These are phyloP conservation scores for Leptoteleia sp. DNA, from an alignment of 1,140 invertebrate genomes.

Conservation along the genomic window DNA sequence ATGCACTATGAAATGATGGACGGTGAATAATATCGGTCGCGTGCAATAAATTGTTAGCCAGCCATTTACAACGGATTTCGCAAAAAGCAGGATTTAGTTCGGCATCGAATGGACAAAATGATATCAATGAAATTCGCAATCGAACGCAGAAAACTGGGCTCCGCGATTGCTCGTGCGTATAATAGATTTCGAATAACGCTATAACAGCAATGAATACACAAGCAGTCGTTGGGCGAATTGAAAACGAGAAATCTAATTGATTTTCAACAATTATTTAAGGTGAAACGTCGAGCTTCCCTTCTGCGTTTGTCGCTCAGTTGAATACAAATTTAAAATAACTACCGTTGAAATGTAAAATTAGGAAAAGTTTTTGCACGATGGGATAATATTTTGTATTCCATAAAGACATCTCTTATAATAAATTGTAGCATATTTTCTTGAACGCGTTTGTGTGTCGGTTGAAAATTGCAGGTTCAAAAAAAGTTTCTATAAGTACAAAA, in stretches of 20 bases:
- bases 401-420: no score
- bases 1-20: constrained; percentile 36
- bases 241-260: constrained; percentile 44
- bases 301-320: no score
- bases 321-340: no score
- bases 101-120: constrained; percentile 55
- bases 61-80: constrained; percentile 53
- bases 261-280: constrained; percentile 37
- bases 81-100: constrained; percentile 52
- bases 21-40: constrained; percentile 50
- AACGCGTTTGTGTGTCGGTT: no score
- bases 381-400: no score
- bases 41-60: constrained; percentile 60
- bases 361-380: no score
- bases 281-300: no score
- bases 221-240: constrained; percentile 53
- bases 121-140: constrained; percentile 69
- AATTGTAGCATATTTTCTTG: no score
- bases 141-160: constrained; percentile 57
- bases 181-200: constrained; percentile 66
- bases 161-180: constrained; percentile 59
- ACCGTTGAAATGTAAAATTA: no score
- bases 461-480: no score
- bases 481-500: no score
- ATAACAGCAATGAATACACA: constrained; percentile 57